These are phyloP conservation scores for Endomychus coccineus DNA, from an alignment of 2,888 invertebrate species.

Conservation along the genomic window DNA sequence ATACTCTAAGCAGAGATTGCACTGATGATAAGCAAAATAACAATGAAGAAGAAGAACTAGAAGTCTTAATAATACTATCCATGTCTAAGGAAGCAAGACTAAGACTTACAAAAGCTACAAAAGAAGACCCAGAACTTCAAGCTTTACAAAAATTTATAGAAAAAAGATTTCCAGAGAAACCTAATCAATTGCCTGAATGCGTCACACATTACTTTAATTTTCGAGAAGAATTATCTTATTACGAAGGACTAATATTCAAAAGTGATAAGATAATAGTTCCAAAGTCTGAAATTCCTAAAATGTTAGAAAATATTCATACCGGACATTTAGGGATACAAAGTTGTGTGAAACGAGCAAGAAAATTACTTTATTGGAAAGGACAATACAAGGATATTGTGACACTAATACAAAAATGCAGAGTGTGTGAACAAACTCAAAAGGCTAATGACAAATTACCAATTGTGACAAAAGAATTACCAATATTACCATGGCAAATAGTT, in stretches of 20 bases:
- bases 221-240: slow-evolving; percentile 4
- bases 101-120: no score
- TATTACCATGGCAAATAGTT: slow-evolving; percentile 13
- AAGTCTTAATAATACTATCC: slow-evolving; percentile 5
- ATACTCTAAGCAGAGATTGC: slow-evolving; percentile 5
- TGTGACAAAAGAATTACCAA: slow-evolving; percentile 10
- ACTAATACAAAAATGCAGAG: slow-evolving; percentile 7
- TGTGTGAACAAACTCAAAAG: slow-evolving; percentile 10
- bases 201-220: slow-evolving; percentile 8
- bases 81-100: no score
- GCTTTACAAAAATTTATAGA: neutral
- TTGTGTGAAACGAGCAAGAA: slow-evolving; percentile 12
- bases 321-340: slow-evolving; percentile 15
- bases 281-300: no score
- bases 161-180: slow-evolving; percentile 5
- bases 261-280: no score
- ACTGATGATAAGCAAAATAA: neutral
- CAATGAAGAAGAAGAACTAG: slow-evolving; percentile 3
- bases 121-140: slow-evolving; percentile 5
- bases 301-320: slow-evolving; percentile 10
- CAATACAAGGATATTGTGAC: slow-evolving; percentile 11
- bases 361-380: slow-evolving; percentile 13
- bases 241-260: neutral
- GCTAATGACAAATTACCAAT: slow-evolving; percentile 12
- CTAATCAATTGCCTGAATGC: neutral